These are phyloP conservation scores for Phortica variegata DNA, from an alignment of 1,140 invertebrate species.

Conservation along the genomic window DNA sequence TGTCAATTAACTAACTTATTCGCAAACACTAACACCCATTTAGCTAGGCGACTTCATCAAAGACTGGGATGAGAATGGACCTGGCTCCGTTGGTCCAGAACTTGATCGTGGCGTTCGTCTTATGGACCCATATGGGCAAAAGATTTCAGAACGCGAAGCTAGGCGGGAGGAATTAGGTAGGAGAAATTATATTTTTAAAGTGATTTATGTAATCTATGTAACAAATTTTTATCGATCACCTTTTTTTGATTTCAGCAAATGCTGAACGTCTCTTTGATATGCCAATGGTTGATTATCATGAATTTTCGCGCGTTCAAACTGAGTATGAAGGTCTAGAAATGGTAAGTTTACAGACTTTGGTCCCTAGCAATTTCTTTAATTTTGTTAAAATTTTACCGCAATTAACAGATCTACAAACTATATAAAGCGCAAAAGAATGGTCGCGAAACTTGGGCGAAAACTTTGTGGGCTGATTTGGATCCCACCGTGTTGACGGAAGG, in stretches of 20 bases:
- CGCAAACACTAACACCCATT: not conserved
- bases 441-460: constrained; percentile 79
- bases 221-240: constrained; percentile 4
- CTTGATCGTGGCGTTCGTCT: constrained; percentile 71
- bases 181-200: not conserved
- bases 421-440: constrained; percentile 77
- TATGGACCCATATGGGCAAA: constrained; percentile 70
- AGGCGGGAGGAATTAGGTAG: constrained; percentile 68
- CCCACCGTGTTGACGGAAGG: constrained; percentile 80
- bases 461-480: constrained; percentile 83
- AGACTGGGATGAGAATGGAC: constrained; percentile 73
- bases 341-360: constrained; percentile 18
- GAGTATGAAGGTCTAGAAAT: constrained; percentile 72
- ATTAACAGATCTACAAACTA: constrained; percentile 69
- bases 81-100: constrained; percentile 73
- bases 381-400: not conserved
- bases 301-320: constrained; percentile 68
- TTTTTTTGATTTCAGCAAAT: too few relatives aligned
- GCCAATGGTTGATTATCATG: constrained; percentile 76
- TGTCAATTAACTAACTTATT: constrained; percentile 2
- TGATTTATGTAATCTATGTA: too few relatives aligned
- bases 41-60: constrained; percentile 67
- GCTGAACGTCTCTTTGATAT: constrained; percentile 86
- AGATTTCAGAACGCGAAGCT: constrained; percentile 68
- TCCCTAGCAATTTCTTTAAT: not conserved